Percentiles rank a stretch among this genome's conserved stretches.
Conservation (phyloP, 2,113 vertebrate genomes). For the Gasterosteus nipponicus region DNA sequence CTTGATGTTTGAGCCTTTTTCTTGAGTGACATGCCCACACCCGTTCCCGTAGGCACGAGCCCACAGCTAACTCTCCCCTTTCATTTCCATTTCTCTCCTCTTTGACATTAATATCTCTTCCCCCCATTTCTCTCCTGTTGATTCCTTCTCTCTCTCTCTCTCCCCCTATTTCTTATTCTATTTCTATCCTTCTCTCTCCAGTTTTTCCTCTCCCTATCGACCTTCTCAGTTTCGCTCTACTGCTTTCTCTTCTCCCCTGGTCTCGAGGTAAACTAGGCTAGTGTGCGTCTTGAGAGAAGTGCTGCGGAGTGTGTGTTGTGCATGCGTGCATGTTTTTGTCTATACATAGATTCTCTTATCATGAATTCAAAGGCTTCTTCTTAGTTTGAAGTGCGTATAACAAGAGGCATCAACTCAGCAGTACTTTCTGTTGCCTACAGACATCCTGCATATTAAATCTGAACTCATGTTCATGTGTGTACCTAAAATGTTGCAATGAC, state of each 20-base stretch:
- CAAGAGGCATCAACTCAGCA: constrained; percentile 9
- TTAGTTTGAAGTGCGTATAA: constrained; percentile 34
- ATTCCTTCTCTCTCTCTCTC: constrained; percentile 16
- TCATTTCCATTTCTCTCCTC: constrained; percentile 17
- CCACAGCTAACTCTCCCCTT: not conserved
- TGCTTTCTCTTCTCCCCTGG: constrained; percentile 46
- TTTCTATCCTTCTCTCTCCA: constrained; percentile 43
- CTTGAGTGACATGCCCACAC: constrained; percentile 33
- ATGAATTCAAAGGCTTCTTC: constrained; percentile 58
- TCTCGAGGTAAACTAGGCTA: constrained; percentile 66
- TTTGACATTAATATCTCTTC: constrained; percentile 30
- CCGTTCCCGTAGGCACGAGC: constrained; percentile 21
- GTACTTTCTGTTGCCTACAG: constrained; percentile 12
- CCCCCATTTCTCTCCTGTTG: constrained; percentile 26
- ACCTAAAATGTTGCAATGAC: constrained; percentile 6
- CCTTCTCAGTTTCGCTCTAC: constrained; percentile 55
- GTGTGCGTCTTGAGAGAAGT: constrained; percentile 50
- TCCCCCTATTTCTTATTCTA: constrained; percentile 41
- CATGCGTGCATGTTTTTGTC: constrained; percentile 35
- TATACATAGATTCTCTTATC: constrained; percentile 64
- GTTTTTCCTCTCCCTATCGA: constrained; percentile 51
- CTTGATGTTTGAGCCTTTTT: constrained; percentile 45
- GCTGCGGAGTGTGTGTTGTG: constrained; percentile 12
- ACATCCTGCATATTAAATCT: constrained; percentile 27
- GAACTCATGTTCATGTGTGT: constrained; percentile 13